Percentiles rank a stretch among this genome's conserved stretches.
Conservation (phyloP, 35 echinoderm and acorn worm genomes). For the Ophiothrix spiculata region DNA sequence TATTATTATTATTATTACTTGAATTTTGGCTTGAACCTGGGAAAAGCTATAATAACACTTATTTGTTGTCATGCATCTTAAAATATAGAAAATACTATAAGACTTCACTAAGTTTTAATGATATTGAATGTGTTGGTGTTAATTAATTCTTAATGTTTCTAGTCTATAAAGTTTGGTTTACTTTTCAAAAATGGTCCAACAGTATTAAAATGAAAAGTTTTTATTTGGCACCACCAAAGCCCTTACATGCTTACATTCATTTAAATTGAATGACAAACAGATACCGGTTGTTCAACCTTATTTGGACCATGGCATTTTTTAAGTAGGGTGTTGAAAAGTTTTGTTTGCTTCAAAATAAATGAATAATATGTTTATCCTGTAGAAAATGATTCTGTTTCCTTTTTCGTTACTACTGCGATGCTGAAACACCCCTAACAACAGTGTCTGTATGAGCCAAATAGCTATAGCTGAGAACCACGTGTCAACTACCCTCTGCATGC, state of each 20-base stretch:
- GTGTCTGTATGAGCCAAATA: neutral
- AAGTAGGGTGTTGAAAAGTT: neutral
- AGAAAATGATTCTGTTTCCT: too few species aligned
- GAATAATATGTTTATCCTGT: neutral
- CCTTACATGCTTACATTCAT: neutral
- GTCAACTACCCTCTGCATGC: neutral
- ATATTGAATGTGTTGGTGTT: neutral
- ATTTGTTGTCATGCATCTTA: too few species aligned
- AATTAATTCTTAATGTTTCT: neutral
- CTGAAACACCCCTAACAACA: neutral
- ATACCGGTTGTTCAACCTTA: too few species aligned
- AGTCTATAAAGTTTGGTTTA: neutral
- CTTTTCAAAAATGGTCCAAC: neutral
- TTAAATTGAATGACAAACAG: neutral
- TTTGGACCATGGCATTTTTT: neutral
- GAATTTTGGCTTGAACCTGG: too few species aligned
- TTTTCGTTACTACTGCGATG: neutral
- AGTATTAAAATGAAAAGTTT: neutral
- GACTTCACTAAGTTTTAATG: neutral
- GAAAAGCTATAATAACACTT: too few species aligned
- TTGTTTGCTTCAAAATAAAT: neutral
- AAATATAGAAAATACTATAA: too few species aligned
- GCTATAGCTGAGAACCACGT: neutral
- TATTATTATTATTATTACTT: too few species aligned
- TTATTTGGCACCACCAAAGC: neutral